These are phyloP conservation scores for Lethocerus indicus DNA, from an alignment of 1,140 invertebrate species.

Conservation along the genomic window DNA sequence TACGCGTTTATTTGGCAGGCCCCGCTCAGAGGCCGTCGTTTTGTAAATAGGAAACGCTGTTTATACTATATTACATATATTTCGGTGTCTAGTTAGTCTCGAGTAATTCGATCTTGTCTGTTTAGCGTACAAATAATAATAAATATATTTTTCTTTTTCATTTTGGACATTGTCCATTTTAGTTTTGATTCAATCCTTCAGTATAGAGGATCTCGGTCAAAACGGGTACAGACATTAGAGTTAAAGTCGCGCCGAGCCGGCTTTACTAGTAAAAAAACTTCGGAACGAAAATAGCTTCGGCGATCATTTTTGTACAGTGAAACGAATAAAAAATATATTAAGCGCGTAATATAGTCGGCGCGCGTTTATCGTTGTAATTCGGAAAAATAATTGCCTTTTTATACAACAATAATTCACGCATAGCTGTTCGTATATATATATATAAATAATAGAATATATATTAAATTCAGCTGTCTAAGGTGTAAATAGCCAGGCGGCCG, in stretches of 20 bases:
- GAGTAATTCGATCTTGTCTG: too few species aligned
- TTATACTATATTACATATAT: too few species aligned
- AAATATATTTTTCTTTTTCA: too few species aligned
- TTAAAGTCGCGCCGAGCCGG: slow-evolving; percentile 1
- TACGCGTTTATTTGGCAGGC: too few species aligned
- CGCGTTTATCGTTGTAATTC: background rate
- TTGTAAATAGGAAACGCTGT: too few species aligned
- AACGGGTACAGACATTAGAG: slow-evolving; percentile 14
- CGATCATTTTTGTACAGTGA: slow-evolving; percentile 6
- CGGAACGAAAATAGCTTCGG: background rate
- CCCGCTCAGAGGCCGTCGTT: too few species aligned
- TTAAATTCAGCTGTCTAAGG: slow-evolving; percentile 6
- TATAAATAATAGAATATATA: slow-evolving; percentile 4
- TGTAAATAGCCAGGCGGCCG: background rate
- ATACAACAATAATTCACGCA: background rate
- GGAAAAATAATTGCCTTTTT: slow-evolving; percentile 4
- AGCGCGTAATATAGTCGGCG: background rate
- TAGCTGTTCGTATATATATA: slow-evolving; percentile 1
- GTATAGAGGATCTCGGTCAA: slow-evolving; percentile 15
- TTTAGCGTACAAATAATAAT: too few species aligned
- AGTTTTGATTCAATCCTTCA: slow-evolving; percentile 15
- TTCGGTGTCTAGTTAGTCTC: too few species aligned
- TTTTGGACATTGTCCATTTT: too few species aligned
- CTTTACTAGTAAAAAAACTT: slow-evolving; percentile 8
- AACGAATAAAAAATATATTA: background rate